A percentile compares a stretch with the other conserved stretches of the same genome.
Conservation (phyloP, 2,888 invertebrate species). For the Lasius fuliginosus region DNA sequence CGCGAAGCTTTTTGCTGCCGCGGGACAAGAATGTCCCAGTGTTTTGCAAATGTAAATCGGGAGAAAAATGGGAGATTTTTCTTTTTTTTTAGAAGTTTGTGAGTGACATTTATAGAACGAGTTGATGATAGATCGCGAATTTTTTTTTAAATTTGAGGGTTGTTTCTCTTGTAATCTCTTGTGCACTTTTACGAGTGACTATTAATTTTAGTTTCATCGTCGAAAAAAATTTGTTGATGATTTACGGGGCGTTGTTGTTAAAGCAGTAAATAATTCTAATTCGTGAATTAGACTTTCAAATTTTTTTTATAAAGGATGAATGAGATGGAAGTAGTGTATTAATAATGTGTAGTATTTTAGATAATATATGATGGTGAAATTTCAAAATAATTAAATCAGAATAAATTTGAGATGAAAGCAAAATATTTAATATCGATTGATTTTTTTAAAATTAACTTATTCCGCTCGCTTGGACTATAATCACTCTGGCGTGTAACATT, state of each 20-base stretch:
- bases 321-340: not conserved
- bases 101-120: not conserved
- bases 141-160: not conserved
- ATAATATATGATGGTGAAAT: not conserved
- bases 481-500: conserved; percentile 4
- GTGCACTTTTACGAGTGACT: not conserved
- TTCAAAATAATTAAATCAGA: not conserved
- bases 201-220: not conserved
- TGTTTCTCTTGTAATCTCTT: not conserved
- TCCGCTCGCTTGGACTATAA: not conserved
- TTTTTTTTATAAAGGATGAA: not conserved
- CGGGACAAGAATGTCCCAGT: not conserved
- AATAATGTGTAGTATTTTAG: not conserved
- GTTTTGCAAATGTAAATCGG: not conserved
- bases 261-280: not conserved
- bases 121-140: not conserved
- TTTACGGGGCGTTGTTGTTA: not conserved
- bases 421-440: not conserved
- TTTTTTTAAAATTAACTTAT: not conserved
- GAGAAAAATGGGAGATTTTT: not conserved
- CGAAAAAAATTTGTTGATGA: not conserved
- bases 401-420: not conserved
- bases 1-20: not conserved
- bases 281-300: not conserved
- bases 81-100: not conserved